Conservation (phyloP, 2,797 vertebrate species). For the Chaunax sp. region DNA sequence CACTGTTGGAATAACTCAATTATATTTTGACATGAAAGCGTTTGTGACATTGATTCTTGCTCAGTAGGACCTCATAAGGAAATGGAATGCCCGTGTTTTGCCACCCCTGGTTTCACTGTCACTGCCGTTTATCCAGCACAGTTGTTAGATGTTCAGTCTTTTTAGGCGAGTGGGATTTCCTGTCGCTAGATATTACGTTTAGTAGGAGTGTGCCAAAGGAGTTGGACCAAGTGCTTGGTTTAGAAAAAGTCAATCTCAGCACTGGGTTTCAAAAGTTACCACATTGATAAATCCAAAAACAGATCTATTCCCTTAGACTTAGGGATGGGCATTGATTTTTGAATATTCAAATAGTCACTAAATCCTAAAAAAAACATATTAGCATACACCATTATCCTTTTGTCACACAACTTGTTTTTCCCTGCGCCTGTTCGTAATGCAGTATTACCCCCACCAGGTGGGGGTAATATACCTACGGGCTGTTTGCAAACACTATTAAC, state of each 20-base stretch:
- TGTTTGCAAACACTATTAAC: no score
- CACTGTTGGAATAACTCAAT: constrained; percentile 63
- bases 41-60: constrained; percentile 73
- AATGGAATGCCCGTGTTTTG: constrained; percentile 72
- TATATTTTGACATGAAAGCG: constrained; percentile 74
- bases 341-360: no score
- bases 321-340: no score
- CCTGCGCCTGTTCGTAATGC: no score
- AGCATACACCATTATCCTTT: no score
- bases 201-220: constrained; percentile 23
- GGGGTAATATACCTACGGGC: no score
- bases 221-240: constrained; percentile 20
- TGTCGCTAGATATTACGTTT: constrained; percentile 59
- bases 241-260: constrained; percentile 9
- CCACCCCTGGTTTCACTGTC: constrained; percentile 71
- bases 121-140: constrained; percentile 64
- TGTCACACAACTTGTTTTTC: no score
- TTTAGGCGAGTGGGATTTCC: constrained; percentile 73
- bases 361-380: no score
- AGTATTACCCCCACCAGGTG: no score
- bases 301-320: constrained; percentile 2
- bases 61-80: constrained; percentile 70
- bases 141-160: constrained; percentile 60
- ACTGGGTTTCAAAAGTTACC: constrained; percentile 9
- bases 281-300: constrained; percentile 4